phyloP scores from a whole-genome alignment of 2,113 vertebrate species.

The Poeciliopsis turrubarensis region DNA sequence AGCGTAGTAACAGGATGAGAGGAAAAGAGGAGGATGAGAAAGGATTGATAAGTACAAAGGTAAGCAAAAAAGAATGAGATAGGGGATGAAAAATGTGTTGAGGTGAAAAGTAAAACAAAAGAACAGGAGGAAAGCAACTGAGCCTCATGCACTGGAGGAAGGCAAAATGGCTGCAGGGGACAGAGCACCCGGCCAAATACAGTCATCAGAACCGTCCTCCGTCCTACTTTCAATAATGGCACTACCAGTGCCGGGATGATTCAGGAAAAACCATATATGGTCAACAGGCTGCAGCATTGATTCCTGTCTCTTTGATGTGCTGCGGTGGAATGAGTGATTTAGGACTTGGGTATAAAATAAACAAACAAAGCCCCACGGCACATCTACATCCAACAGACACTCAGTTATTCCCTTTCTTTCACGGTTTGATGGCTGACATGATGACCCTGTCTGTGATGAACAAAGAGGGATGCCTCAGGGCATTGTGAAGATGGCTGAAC shows the following conservation, averaged over 20 bases:
- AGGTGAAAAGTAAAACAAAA: conserved; percentile 31
- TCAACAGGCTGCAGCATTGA: conserved; percentile 33
- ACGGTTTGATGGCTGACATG: conserved; percentile 38
- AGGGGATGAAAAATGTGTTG: conserved; percentile 38
- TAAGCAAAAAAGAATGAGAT: conserved; percentile 50
- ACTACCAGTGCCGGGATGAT: conserved; percentile 54
- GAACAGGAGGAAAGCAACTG: conserved; percentile 45
- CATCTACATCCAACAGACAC: conserved; percentile 15
- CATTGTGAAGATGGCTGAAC: conserved; percentile 31
- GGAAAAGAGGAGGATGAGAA: conserved; percentile 25
- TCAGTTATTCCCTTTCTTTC: conserved; percentile 20
- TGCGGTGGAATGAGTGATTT: conserved; percentile 59
- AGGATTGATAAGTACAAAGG: conserved; percentile 30
- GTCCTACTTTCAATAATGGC: conserved; percentile 76
- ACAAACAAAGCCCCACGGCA: conserved; percentile 58
- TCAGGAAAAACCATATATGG: conserved; percentile 66
- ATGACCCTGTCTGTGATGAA: conserved; percentile 30
- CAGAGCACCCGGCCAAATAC: conserved; percentile 70
- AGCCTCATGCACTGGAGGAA: conserved; percentile 55
- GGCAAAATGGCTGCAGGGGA: conserved; percentile 77
- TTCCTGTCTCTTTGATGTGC: conserved; percentile 56
- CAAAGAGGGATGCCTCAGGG: conserved; percentile 29
- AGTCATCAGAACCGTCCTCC: conserved; percentile 72
- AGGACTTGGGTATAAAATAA: conserved; percentile 50
- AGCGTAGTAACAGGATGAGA: conserved; percentile 57